A percentile compares a stretch with the other conserved stretches of the same genome.
Conservation (phyloP, 2,113 vertebrate species). For the Baryphthengus martii region DNA sequence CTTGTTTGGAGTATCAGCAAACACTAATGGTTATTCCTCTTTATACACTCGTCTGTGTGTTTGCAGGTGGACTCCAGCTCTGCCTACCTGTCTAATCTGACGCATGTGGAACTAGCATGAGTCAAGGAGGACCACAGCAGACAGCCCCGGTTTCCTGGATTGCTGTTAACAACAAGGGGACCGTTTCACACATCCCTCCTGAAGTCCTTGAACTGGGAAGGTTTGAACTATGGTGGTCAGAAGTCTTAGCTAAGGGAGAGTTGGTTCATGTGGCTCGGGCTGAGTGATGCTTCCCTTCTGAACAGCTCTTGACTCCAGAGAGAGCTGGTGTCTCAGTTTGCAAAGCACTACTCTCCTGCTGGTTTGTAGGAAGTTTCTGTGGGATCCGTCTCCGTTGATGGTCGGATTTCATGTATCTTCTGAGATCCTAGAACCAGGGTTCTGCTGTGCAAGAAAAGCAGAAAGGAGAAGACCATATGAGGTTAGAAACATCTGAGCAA, state of each 20-base stretch:
- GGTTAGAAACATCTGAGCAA: slow-evolving; percentile 20
- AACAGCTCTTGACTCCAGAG: neutral
- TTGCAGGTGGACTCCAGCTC: neutral
- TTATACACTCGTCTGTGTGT: neutral
- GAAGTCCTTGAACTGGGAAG: neutral
- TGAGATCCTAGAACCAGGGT: neutral
- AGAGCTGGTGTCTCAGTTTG: neutral
- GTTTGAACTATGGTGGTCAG: neutral
- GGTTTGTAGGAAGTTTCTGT: neutral
- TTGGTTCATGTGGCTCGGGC: neutral
- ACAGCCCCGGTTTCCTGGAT: neutral
- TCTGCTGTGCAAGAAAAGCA: neutral
- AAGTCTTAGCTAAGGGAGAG: neutral
- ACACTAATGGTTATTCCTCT: neutral
- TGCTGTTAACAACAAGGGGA: neutral
- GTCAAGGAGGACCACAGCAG: neutral
- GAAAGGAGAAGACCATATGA: neutral
- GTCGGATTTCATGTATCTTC: neutral
- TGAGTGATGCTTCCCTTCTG: neutral
- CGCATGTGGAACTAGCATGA: neutral
- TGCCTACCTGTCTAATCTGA: neutral
- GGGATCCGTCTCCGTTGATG: neutral
- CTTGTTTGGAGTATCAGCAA: neutral
- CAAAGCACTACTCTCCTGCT: neutral
- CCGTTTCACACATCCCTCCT: neutral